Percentiles rank a stretch among this genome's conserved stretches.
Conservation (phyloP, 1,140 invertebrate genomes). For the Paralvinella palmiformis region DNA sequence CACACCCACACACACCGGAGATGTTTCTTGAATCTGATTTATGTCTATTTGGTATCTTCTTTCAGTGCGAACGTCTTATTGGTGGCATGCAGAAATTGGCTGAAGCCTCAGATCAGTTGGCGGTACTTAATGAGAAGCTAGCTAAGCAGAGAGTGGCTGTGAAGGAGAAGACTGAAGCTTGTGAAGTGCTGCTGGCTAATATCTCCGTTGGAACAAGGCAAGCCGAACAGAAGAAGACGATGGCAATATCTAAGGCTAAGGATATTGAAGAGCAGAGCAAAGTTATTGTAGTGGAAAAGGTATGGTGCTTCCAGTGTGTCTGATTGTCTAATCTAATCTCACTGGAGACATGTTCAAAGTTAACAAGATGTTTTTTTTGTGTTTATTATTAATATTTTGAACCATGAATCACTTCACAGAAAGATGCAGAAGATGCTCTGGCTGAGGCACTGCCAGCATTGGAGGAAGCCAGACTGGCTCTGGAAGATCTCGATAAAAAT, state of each 20-base stretch:
- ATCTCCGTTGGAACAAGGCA: conserved; percentile 59
- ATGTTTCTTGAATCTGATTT: no score
- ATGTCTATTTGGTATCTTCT: conserved; percentile 20
- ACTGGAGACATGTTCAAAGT: no score
- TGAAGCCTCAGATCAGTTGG: conserved; percentile 68
- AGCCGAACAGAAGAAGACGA: conserved; percentile 67
- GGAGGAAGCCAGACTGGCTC: conserved; percentile 68
- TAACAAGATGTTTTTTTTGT: neutral
- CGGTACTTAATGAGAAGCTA: conserved; percentile 66
- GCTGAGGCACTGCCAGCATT: conserved; percentile 73
- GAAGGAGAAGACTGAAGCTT: conserved; percentile 66
- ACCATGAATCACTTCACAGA: conserved; percentile 29
- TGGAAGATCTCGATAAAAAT: conserved; percentile 74
- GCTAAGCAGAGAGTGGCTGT: conserved; percentile 71
- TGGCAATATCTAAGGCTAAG: conserved; percentile 67
- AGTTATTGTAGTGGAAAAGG: conserved; percentile 70
- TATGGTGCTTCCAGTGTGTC: conserved; percentile 19
- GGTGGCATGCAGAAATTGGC: conserved; percentile 71
- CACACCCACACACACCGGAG: no score
- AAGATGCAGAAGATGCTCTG: conserved; percentile 70
- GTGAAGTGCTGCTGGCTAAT: conserved; percentile 64
- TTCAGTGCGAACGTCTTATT: conserved; percentile 61
- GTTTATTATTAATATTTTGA: neutral
- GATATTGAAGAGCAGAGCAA: conserved; percentile 74
- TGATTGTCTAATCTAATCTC: neutral